Conservation (phyloP, 2,888 invertebrate genomes). For the Parapristionchus giblindavisi region DNA sequence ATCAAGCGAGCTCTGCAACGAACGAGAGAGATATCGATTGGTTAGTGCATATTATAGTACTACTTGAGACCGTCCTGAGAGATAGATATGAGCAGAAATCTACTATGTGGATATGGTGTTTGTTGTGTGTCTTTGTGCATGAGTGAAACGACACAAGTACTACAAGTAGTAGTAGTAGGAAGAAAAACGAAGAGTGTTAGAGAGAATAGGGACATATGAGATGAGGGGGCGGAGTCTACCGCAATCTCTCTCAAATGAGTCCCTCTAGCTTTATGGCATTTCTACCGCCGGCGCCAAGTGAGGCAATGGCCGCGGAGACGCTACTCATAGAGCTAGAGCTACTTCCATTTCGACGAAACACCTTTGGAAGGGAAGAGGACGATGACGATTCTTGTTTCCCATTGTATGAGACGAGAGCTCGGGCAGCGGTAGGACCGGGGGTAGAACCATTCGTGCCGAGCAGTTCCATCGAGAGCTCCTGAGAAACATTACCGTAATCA, state of each 20-base stretch:
- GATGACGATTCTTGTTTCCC: conserved; percentile 48
- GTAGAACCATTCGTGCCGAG: conserved; percentile 65
- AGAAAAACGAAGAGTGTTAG: too few relatives aligned
- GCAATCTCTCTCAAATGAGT: conserved; percentile 1
- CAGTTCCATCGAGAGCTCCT: conserved; percentile 68
- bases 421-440: conserved; percentile 66
- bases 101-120: background rate
- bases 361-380: background rate
- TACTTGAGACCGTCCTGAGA: conserved; percentile 28
- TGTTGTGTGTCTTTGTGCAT: background rate
- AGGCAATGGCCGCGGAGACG: background rate
- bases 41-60: too few relatives aligned
- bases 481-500: background rate
- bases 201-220: too few relatives aligned
- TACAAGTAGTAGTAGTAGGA: conserved; percentile 5
- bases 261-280: conserved; percentile 20
- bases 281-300: background rate
- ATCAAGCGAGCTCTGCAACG: too few relatives aligned
- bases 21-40: too few relatives aligned
- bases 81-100: too few relatives aligned
- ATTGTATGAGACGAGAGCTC: conserved; percentile 55
- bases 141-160: background rate
- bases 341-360: background rate
- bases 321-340: background rate
- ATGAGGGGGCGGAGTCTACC: too few relatives aligned